These are phyloP conservation scores for Clarias magur DNA, from an alignment of 2,113 vertebrate species.

Conservation along the genomic window DNA sequence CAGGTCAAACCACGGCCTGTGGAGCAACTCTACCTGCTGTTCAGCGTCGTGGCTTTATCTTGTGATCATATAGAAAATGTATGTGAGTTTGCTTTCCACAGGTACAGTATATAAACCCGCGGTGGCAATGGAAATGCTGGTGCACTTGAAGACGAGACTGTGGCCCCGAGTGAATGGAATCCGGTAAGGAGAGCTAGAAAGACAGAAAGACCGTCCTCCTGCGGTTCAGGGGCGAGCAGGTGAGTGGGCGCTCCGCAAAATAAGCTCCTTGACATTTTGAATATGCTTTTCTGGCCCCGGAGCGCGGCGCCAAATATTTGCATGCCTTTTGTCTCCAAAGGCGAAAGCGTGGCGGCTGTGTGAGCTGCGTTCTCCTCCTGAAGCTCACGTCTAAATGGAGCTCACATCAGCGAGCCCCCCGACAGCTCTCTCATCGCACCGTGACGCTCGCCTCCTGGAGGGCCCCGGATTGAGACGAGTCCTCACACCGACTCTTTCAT, in stretches of 20 bases:
- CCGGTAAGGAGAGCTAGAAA: not conserved
- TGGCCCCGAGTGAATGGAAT: not conserved
- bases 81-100: not conserved
- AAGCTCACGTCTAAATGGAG: constrained; percentile 69
- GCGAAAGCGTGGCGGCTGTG: constrained; percentile 57
- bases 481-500: constrained; percentile 70
- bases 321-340: constrained; percentile 68
- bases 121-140: not conserved
- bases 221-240: constrained; percentile 55
- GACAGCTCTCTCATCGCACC: constrained; percentile 60
- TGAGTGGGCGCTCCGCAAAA: constrained; percentile 33
- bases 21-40: not conserved
- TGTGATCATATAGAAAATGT: not conserved
- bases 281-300: constrained; percentile 60
- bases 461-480: constrained; percentile 68
- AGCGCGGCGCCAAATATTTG: constrained; percentile 64
- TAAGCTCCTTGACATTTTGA: constrained; percentile 68
- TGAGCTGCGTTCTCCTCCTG: constrained; percentile 66
- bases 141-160: not conserved
- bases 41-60: not conserved
- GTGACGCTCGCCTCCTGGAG: constrained; percentile 70
- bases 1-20: not conserved
- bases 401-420: constrained; percentile 71
- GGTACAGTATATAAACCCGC: not conserved
- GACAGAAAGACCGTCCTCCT: constrained; percentile 42